phyloP scores from a whole-genome alignment of 2,888 invertebrate species.

The Tetranychus piercei region DNA sequence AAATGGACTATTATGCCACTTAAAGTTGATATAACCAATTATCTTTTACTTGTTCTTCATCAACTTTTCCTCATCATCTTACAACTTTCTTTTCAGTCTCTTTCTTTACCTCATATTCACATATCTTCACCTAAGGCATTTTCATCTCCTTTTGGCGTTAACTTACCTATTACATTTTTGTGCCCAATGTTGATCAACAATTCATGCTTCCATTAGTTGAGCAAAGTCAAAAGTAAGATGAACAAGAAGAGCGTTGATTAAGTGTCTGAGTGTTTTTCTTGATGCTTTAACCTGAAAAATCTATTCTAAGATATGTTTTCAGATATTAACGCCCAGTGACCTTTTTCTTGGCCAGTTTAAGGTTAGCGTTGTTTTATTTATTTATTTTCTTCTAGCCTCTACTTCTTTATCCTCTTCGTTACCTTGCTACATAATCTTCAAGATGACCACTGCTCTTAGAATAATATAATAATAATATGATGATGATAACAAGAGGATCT shows the following conservation, averaged over 20 bases:
- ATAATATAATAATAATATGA: background rate
- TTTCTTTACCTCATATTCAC: background rate
- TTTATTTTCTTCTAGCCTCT: too few species aligned
- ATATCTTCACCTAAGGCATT: background rate
- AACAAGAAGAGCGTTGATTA: background rate
- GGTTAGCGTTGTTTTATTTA: background rate
- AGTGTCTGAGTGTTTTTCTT: slow-evolving; percentile 6
- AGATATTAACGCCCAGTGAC: background rate
- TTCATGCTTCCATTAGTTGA: background rate
- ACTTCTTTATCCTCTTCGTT: too few species aligned
- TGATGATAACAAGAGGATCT: background rate
- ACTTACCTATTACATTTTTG: background rate
- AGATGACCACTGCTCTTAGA: background rate
- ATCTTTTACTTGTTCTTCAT: background rate
- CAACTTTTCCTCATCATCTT: background rate
- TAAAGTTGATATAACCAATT: background rate
- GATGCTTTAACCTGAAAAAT: background rate
- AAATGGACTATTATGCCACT: background rate
- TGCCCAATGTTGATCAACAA: background rate
- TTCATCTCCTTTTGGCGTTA: background rate
- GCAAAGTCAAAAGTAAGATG: background rate
- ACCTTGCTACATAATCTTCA: too few species aligned
- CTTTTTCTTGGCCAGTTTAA: background rate
- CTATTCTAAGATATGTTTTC: background rate
- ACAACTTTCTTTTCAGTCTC: background rate